A percentile compares a stretch with the other conserved stretches of the same genome.
phyloP scores from a whole-genome alignment of 1,140 invertebrate species.

The Bathynomus jamesi region DNA sequence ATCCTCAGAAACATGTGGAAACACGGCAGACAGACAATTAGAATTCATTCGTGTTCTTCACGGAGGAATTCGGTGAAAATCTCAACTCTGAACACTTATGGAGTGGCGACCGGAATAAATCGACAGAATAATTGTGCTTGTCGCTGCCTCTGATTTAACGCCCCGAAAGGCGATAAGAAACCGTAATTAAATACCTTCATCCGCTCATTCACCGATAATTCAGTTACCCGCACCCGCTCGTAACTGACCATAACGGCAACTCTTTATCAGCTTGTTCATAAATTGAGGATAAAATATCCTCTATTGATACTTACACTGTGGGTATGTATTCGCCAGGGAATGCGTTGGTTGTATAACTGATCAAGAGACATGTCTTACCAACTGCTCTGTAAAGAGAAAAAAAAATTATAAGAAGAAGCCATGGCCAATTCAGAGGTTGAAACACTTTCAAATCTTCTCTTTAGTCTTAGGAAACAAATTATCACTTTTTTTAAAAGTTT shows the following conservation, averaged over 20 bases:
- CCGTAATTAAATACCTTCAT: not conserved
- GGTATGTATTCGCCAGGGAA: constrained; percentile 95
- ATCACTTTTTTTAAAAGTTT: too few species aligned
- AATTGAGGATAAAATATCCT: constrained; percentile 16
- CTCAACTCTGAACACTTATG: too few species aligned
- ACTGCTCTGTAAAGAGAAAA: constrained; percentile 43
- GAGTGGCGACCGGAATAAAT: too few species aligned
- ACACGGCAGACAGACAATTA: too few species aligned
- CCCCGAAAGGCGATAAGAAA: not conserved
- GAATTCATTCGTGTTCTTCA: too few species aligned
- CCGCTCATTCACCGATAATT: not conserved
- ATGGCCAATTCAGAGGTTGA: too few species aligned
- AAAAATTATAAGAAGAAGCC: too few species aligned
- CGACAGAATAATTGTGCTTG: not conserved
- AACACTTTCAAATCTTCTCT: too few species aligned
- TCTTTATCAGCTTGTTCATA: too few species aligned
- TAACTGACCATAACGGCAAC: not conserved
- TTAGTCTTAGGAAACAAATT: too few species aligned
- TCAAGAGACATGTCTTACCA: constrained; percentile 93
- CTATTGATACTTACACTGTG: constrained; percentile 63
- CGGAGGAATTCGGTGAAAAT: too few species aligned
- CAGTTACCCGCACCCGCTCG: not conserved
- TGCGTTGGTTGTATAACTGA: constrained; percentile 94
- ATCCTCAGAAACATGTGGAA: too few species aligned
- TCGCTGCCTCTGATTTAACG: not conserved